Evolutionary conservation across 2,888 invertebrate genomes (phyloP), one percentile per base, ranked within the genome.

Genomic region (Acrobasis consociella): DNA sequence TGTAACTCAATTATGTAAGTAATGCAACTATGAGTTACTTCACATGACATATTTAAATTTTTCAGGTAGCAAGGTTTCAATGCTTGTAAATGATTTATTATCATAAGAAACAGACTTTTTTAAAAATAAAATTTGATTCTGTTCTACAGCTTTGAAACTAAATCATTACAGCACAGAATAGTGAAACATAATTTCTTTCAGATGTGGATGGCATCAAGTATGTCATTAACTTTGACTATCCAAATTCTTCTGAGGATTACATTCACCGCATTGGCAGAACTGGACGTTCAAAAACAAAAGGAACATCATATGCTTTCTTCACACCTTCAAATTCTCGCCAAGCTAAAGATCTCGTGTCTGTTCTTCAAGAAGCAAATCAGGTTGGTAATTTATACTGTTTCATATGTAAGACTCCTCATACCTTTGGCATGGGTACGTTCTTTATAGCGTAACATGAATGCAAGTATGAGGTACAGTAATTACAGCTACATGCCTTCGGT

Each of bases 131-230:
- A 65, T 69, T 69, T 72, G 65, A 42, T 38, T 56, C 42, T 53
- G 38, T 38, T 74, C 69, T 62, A 67, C 64, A 74, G 69, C 72
- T 74, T 74, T 65, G 74, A 69, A 75, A 62, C 62, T 37, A 39
- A 62, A 64, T 68, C 60, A 31, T 64, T 56, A 62, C 52, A 63
- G 42, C 63, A 56, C 62, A 65, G 22, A 65, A 63, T 65, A 62
- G 15, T 64, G 52, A 65, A 22, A 59, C 8, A 31, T 53, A 58
- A 65, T 38, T 60, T 49, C 74, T 87, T 91, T 80, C 94, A 98
- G 98, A 98, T 95, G 98, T 98, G 82, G 97, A 98, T 86, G 98
- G 98, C 83, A 97, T 99, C 80, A 98, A 97, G 93, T 98, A 96
- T 93, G 98, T 99, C 72, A 97, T 98, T 85, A 99, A 98, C 93